These are phyloP conservation scores for Calcarius lapponicus DNA, from an alignment of 2,797 vertebrate species.

Conservation along the genomic window DNA sequence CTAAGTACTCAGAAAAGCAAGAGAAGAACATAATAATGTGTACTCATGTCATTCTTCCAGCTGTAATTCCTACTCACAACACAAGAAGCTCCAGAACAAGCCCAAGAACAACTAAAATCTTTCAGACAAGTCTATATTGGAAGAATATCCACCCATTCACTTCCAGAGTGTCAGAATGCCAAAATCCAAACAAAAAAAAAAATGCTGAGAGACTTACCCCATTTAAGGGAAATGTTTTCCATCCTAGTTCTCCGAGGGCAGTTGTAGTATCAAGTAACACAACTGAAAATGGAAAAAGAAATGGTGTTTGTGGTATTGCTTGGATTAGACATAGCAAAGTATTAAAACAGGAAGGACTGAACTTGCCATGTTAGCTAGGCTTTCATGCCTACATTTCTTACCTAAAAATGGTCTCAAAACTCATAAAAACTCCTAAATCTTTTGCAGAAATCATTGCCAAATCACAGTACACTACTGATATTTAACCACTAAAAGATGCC, in stretches of 20 bases:
- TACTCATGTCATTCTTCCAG: not conserved
- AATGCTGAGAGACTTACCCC: conserved; percentile 83
- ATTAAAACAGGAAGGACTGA: not conserved
- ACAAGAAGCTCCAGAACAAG: not conserved
- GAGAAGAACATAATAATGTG: not conserved
- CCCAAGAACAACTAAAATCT: not conserved
- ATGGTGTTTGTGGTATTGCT: not conserved
- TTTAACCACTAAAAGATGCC: not conserved
- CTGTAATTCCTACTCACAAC: not conserved
- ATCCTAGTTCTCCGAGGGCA: conserved; percentile 91
- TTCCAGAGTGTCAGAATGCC: not conserved
- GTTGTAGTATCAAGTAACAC: conserved; percentile 93
- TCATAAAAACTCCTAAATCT: not conserved
- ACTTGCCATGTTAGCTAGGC: not conserved
- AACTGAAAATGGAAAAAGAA: conserved; percentile 83
- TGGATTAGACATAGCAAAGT: not conserved
- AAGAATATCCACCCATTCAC: not conserved
- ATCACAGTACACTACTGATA: not conserved
- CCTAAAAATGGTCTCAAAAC: not conserved
- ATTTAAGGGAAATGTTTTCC: conserved; percentile 95
- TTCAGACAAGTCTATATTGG: not conserved
- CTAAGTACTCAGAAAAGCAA: not conserved
- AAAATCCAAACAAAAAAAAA: not conserved
- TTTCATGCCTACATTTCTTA: not conserved
- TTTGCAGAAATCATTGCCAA: not conserved